phyloP scores from a whole-genome alignment of 2,113 vertebrate genomes.

The Acrocephalus arundinaceus region DNA sequence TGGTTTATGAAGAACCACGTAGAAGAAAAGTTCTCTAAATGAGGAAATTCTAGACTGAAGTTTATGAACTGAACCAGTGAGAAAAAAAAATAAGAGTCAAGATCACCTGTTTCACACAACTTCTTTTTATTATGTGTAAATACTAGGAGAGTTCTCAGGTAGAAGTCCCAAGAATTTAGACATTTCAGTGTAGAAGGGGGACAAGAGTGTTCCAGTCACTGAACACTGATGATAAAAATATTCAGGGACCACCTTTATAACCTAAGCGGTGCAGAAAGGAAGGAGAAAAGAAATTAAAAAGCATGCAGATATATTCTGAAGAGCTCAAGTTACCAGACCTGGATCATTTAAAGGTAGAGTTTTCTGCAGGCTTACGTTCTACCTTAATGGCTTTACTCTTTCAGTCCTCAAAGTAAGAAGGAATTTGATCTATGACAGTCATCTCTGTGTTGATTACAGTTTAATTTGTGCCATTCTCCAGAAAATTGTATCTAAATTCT shows the following conservation, averaged over 20 bases:
- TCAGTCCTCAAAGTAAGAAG: neutral
- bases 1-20: neutral
- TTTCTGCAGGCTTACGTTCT: neutral
- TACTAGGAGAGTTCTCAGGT: neutral
- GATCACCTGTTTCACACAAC: neutral
- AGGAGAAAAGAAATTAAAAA: neutral
- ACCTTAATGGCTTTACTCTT: neutral
- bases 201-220: neutral
- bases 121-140: neutral
- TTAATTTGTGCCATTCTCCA: neutral
- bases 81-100: neutral
- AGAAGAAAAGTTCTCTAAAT: neutral
- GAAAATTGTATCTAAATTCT: neutral
- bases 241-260: neutral
- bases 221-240: neutral
- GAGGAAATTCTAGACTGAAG: neutral
- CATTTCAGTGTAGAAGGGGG: neutral
- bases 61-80: neutral
- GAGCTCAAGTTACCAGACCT: neutral
- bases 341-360: neutral
- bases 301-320: neutral
- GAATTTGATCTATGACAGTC: neutral
- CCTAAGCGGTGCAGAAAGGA: neutral
- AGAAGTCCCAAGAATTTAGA: neutral
- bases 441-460: neutral